phyloP scores from a whole-genome alignment of 2,113 vertebrate genomes.

The Elaphurus davidianus region DNA sequence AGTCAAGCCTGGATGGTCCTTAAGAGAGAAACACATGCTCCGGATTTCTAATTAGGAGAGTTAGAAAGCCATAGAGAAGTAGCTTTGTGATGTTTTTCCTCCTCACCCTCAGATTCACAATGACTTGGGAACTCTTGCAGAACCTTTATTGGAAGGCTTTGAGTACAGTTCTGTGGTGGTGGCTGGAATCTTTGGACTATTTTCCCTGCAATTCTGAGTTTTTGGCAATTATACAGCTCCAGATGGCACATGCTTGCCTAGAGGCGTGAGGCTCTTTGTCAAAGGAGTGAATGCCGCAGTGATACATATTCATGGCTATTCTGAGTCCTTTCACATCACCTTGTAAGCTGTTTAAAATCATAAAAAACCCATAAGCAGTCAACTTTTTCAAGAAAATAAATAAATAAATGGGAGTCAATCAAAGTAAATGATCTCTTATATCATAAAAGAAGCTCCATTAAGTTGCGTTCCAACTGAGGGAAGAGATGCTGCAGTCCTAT shows the following conservation, averaged over 20 bases:
- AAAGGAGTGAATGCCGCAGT: not conserved
- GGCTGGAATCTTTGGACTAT: conserved; percentile 24
- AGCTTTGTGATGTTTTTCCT: too few relatives aligned
- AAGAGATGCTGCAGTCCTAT: not conserved
- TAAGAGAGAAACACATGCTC: not conserved
- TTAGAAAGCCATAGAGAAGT: not conserved
- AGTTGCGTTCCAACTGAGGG: not conserved
- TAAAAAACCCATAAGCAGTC: not conserved
- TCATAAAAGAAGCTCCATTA: not conserved
- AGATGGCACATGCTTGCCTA: not conserved
- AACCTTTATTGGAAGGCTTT: not conserved
- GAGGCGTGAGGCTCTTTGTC: not conserved
- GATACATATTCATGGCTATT: not conserved
- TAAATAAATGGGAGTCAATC: not conserved
- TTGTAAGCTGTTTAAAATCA: not conserved
- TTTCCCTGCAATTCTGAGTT: conserved; percentile 2
- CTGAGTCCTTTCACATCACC: not conserved
- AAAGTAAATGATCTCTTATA: not conserved
- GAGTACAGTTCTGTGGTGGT: not conserved
- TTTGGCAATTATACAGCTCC: conserved; percentile 13
- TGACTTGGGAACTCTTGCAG: not conserved
- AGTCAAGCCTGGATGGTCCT: not conserved
- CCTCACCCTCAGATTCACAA: not conserved
- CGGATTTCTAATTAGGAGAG: not conserved
- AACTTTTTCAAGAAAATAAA: not conserved